A percentile compares a stretch with the other conserved stretches of the same genome.
Evolutionary conservation across 1,140 invertebrate species (phyloP).

Genomic region (Neotoxoptera formosana): DNA sequence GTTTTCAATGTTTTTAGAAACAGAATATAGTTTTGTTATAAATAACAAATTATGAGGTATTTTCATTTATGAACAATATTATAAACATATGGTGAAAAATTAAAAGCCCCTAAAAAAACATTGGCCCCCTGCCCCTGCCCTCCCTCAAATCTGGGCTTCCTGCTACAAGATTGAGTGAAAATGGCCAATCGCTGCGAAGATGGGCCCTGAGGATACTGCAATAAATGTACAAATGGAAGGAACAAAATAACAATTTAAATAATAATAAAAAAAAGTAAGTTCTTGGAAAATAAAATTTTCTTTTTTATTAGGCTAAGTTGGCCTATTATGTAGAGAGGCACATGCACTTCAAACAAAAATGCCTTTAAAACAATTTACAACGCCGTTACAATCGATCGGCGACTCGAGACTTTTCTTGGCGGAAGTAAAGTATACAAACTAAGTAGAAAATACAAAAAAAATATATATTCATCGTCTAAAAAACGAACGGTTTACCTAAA

Average conservation of each 20-base stretch:
- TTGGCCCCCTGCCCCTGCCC: too few species aligned
- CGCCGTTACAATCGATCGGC: neutral
- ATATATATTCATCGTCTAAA: neutral
- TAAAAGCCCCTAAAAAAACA: neutral
- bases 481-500: neutral
- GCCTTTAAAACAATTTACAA: neutral
- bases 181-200: neutral
- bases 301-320: conserved; percentile 9
- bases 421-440: neutral
- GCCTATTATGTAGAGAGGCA: neutral
- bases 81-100: neutral
- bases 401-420: neutral
- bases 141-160: neutral
- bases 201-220: neutral
- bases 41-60: neutral
- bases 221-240: neutral
- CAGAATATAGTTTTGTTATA: neutral
- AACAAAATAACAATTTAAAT: neutral
- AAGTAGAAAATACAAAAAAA: conserved; percentile 8
- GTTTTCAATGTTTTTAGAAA: neutral
- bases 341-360: conserved; percentile 3
- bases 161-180: neutral
- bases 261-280: neutral
- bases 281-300: conserved; percentile 13
- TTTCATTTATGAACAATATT: too few species aligned